A percentile compares a stretch with the other conserved stretches of the same genome.
These are phyloP conservation scores for Tympanoctomys barrerae DNA, from an alignment of 2,797 vertebrate species.

Conservation along the genomic window DNA sequence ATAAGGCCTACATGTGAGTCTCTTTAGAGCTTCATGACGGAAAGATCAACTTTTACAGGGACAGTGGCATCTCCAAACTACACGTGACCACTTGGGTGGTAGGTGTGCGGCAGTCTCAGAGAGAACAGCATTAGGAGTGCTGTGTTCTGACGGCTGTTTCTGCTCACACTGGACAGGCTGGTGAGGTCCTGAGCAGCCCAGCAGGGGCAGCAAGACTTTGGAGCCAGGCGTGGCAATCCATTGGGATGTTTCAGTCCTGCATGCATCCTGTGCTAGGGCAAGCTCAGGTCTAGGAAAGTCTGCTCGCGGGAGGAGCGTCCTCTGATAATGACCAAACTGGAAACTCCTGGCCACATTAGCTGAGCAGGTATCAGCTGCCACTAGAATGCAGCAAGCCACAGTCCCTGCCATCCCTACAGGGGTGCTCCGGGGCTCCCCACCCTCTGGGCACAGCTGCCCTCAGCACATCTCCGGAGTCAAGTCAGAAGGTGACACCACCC, in stretches of 20 bases:
- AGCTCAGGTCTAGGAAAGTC: fast-evolving
- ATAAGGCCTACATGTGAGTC: not conserved
- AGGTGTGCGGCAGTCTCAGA: fast-evolving
- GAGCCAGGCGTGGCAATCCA: fast-evolving
- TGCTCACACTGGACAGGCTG: fast-evolving
- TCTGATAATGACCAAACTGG: not conserved
- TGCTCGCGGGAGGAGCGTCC: fast-evolving
- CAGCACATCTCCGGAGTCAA: too few species aligned
- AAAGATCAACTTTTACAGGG: not conserved
- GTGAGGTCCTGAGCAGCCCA: not conserved
- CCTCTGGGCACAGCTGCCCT: not conserved
- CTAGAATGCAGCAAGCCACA: slow-evolving; percentile 8
- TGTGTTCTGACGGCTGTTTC: not conserved
- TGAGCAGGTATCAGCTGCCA: not conserved
- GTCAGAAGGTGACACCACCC: not conserved
- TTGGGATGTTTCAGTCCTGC: fast-evolving
- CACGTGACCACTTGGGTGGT: fast-evolving
- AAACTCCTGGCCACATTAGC: not conserved
- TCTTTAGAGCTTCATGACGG: not conserved
- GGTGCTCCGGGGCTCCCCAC: not conserved
- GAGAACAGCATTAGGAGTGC: not conserved
- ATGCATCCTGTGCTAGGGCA: fast-evolving
- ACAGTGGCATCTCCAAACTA: fast-evolving
- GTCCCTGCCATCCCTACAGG: not conserved
- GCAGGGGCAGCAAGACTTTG: not conserved